Base-by-base conservation (phyloP, 2,888 invertebrate genomes). In the Adelognathus sp. region DNA sequence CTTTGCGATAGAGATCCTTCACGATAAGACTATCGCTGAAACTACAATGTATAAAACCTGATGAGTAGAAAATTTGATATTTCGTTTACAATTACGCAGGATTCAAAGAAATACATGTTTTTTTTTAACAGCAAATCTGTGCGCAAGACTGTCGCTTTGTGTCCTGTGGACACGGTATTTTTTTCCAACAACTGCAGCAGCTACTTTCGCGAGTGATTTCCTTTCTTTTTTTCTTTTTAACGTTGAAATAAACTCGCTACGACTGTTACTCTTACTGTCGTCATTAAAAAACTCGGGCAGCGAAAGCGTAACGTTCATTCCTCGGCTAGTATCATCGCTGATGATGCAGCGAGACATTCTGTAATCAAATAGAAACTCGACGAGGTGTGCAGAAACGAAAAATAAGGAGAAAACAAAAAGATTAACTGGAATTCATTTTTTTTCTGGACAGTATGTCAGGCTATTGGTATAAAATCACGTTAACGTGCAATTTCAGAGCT, bases 21-120 rank as follows among this genome's bases (percentile, higher is more conserved):
- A 33, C 5, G 14, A 33, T 50, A 14, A 50, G 24, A 50, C n/a
- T 4, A 52, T 18, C n/a, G 50, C 50, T 50, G 9, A 16, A 52
- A 21, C 52, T 61, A 77, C 64, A 54, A 63, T 72, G 73, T 67
- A 73, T 61, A 77, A 54, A 63, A 63, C 16, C 21, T 21, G 31
- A 46, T 24, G 6, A 66, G 52, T 66, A 52, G 50, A 67, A 72
- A 18, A 36, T 69, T 36, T 24, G 52, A 54, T 60, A 24, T 63
- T 29, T 67, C 44, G 44, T 66, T 73, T 63, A 9, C 29, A 44
- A 21, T 36, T 72, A 39, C 58, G 36, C 50, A 18, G 46, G 3
- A 61, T 36, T 56, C 33, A 61, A 14, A 52, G 18, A 31, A 61
- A 14, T 63, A 5, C 16, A n/a, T 14, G 16, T 36, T 11, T 41